These are phyloP conservation scores for Ia io DNA, from an alignment of 2,113 vertebrate species.

Conservation along the genomic window DNA sequence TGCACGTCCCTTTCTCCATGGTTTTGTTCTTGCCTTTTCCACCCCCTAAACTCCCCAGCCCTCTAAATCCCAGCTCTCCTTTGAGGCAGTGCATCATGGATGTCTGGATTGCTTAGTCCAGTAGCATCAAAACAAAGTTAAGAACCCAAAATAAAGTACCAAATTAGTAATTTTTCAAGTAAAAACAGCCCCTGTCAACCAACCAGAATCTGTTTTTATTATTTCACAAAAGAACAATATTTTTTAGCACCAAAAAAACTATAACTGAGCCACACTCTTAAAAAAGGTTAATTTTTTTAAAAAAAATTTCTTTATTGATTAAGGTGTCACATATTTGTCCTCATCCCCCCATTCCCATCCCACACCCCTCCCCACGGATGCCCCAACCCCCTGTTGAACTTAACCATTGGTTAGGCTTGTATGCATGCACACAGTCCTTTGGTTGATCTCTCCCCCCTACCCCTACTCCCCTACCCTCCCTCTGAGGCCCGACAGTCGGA, in stretches of 20 bases:
- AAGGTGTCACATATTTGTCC: too few relatives aligned
- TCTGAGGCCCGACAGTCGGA: too few relatives aligned
- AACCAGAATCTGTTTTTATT: background rate
- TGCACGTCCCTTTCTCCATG: background rate
- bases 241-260: background rate
- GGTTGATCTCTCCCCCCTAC: too few relatives aligned
- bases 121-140: background rate
- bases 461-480: too few relatives aligned
- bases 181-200: background rate
- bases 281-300: too few relatives aligned
- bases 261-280: background rate
- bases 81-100: background rate
- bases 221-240: background rate
- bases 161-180: background rate
- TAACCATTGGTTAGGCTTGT: too few relatives aligned
- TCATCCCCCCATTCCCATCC: too few relatives aligned
- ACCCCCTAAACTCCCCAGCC: background rate
- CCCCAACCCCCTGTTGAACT: too few relatives aligned
- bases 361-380: too few relatives aligned
- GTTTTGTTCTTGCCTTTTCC: background rate
- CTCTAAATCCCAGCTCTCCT: background rate
- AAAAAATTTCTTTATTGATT: too few relatives aligned
- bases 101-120: background rate
- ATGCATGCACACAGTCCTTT: too few relatives aligned
- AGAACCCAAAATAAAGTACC: background rate